phyloP scores from a whole-genome alignment of 2,888 invertebrate species.

The Lasioglossum zephyrum region DNA sequence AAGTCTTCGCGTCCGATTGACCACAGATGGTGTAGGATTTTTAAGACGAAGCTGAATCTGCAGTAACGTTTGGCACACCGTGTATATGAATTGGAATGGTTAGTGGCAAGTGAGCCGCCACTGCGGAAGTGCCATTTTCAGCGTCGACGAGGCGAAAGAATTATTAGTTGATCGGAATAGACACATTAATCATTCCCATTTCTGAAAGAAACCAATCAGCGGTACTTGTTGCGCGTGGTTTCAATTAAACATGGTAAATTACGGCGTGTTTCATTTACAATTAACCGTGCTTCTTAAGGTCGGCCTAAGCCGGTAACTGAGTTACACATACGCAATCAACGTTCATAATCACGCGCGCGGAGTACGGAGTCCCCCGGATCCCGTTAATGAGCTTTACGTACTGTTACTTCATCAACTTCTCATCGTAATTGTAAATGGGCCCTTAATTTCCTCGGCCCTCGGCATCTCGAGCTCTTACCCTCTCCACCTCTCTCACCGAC shows the following conservation, averaged over 20 bases:
- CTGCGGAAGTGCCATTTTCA: constrained; percentile 23
- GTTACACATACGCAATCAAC: constrained; percentile 71
- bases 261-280: constrained; percentile 71
- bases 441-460: constrained; percentile 62
- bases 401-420: constrained; percentile 71
- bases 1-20: too few species aligned
- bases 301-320: constrained; percentile 61
- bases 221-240: constrained; percentile 71
- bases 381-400: constrained; percentile 71
- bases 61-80: neutral
- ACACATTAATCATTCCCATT: constrained; percentile 66
- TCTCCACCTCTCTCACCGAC: neutral
- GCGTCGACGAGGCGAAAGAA: constrained; percentile 40
- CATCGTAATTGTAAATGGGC: constrained; percentile 70
- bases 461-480: neutral
- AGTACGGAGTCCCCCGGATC: constrained; percentile 41
- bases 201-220: constrained; percentile 69
- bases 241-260: constrained; percentile 73
- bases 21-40: neutral
- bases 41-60: neutral
- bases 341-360: constrained; percentile 62
- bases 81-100: neutral
- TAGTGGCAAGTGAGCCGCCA: constrained; percentile 12
- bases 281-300: constrained; percentile 69
- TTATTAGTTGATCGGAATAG: constrained; percentile 56